Base-by-base conservation (phyloP, 2,888 invertebrate species). In the Allacma fusca region DNA sequence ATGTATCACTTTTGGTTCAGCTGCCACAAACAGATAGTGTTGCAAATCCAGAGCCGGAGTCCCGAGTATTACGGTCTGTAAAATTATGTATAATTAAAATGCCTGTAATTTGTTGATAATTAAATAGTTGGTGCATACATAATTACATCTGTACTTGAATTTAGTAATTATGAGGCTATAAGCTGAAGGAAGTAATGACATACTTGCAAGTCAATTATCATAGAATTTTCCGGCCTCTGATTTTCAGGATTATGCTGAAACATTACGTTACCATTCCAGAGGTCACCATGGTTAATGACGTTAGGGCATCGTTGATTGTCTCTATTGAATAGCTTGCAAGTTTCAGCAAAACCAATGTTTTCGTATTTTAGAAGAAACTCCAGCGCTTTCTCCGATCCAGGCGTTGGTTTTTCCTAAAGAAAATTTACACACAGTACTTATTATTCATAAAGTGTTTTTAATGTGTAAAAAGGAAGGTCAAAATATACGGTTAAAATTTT, bases 261-360 rank as follows among this genome's bases (percentile, higher is more conserved):
- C 59, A 59, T 59, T 19, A 59, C 19, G 19, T 59, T 59, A n/a
- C 23, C 23, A 59, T 59, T 59, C 59, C 59, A 59, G 59, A 59
- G n/a, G 23, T 59, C 59, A 7, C n/a, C n/a, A 59, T 59, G 59
- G 9, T 13, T n/a, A 7, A 59, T n/a, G n/a, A 59, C 59, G 23
- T 59, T 59, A 7, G 59, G 59, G 59, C 59, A 59, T 23, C 19
- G 23, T 59, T 19, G 23, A 59, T 59, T 59, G 7, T 23, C 59
- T 21, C n/a, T 7, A 7, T 59, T 59, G 59, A 13, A 13, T n/a
- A 59, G n/a, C 9, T 59, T n/a, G n/a, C 59, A 59, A 5, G 7
- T n/a, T 7, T 59, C 12, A 13, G 7, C 12, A n/a, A 59, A 59
- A 59, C n/a, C 59, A n/a, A n/a, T n/a, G 7, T 23, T 59, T 19